Evolutionary conservation across 2,113 vertebrate genomes (phyloP), one percentile per base, ranked within the genome.

Genomic region (Morone chrysops): DNA sequence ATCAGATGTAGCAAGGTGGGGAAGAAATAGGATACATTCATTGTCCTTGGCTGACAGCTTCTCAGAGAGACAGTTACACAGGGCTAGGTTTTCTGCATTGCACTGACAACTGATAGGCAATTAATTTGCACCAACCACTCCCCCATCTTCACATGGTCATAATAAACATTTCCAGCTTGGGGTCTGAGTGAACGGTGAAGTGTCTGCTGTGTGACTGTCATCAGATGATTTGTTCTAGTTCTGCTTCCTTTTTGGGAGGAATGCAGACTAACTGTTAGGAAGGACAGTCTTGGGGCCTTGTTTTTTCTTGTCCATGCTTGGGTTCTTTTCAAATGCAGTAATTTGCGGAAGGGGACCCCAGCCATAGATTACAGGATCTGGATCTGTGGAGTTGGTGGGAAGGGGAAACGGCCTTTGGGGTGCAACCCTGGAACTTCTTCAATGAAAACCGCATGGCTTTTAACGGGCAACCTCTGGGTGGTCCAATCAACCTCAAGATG

Each of bases 31-130:
- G 69, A 90, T 63, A 63, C 71, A 68, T 84, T 85, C 83, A 85
- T 90, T 92, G 94, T 94, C 93, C 94, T 93, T 91, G 86, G 87
- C 84, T 91, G 90, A 92, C 92, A 88, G 89, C 36, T 62, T 81
- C 72, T 92, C 76, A 80, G 38, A 78, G 18, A 87, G 61, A 75
- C 71, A 45, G 63, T 63, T 57, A 31, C 66, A 85, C 79, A 74
- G 16, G 48, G 12, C 69, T 45, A 60, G 57, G 3, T 67, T 87
- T 82, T 75, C 54, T 50, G 43, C 73, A 74, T 66, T 79, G 67
- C 69, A 10, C 86, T 90, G 92, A 93, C 94, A 92, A 88, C 48
- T 91, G 91, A 94, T 48, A 65, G 85, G 83, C 92, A 93, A 94
- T 94, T 94, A 92, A 82, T 87, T 86, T 80, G 51, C 40, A 73